These are phyloP conservation scores for Galemys pyrenaicus DNA, from an alignment of 2,113 vertebrate genomes.

Conservation along the genomic window DNA sequence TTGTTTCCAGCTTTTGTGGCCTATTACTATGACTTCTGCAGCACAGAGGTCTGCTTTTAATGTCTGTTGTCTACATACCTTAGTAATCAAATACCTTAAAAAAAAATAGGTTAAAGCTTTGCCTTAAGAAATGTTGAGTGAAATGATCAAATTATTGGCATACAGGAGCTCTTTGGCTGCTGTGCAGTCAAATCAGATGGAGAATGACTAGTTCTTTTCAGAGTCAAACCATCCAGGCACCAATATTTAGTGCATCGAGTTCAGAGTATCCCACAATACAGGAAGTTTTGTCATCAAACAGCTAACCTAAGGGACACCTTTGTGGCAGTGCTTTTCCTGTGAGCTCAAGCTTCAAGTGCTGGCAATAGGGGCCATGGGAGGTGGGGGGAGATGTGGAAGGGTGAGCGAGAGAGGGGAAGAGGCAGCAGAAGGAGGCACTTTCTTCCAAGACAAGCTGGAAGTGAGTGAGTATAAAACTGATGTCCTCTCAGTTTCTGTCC, in stretches of 20 bases:
- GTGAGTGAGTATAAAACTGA: conserved; percentile 69
- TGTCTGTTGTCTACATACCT: conserved; percentile 16
- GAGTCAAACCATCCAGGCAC: not conserved
- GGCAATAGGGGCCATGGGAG: too few species aligned
- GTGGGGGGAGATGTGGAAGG: too few species aligned
- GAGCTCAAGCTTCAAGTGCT: not conserved
- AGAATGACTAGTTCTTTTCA: conserved; percentile 41
- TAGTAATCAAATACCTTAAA: conserved; percentile 24
- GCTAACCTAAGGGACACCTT: conserved; percentile 25
- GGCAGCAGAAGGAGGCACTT: conserved; percentile 44
- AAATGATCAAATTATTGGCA: not conserved
- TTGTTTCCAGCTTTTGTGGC: not conserved
- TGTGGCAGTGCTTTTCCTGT: not conserved
- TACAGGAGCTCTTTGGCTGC: not conserved
- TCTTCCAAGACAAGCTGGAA: conserved; percentile 59
- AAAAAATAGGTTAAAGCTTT: not conserved
- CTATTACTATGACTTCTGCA: not conserved
- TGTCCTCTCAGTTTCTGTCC: conserved; percentile 57
- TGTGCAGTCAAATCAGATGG: not conserved
- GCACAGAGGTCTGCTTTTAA: not conserved
- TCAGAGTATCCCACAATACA: not conserved
- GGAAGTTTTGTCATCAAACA: conserved; percentile 4
- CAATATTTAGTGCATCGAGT: not conserved
- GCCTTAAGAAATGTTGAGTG: conserved; percentile 42
- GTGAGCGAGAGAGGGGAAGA: too few species aligned